Evolutionary conservation across 2,797 vertebrate genomes (phyloP).

Genomic region (Pangasius krempfi): DNA sequence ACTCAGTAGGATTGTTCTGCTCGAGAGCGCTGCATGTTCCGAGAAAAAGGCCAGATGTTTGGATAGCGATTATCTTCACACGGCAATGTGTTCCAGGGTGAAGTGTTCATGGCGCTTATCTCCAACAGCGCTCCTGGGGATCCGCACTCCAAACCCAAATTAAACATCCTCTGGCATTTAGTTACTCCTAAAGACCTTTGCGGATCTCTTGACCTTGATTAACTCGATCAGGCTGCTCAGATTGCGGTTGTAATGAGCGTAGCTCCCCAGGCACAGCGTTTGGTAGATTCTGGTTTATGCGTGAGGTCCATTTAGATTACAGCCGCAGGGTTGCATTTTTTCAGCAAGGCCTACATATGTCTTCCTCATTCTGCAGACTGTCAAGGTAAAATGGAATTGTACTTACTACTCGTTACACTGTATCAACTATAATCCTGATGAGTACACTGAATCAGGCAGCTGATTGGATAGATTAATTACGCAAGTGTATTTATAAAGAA

Average conservation of each 20-base stretch:
- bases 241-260: not conserved
- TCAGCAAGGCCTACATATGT: not conserved
- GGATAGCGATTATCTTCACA: slow-evolving; percentile 21
- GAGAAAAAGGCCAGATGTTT: slow-evolving; percentile 30
- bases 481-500: not conserved
- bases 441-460: not conserved
- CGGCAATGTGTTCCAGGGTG: not conserved
- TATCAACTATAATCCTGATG: not conserved
- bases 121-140: not conserved
- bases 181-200: slow-evolving; percentile 5
- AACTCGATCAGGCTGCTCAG: not conserved
- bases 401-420: not conserved
- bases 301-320: not conserved
- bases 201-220: slow-evolving; percentile 16
- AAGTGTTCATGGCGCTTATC: not conserved
- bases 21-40: not conserved
- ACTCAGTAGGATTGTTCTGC: not conserved
- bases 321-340: not conserved
- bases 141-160: not conserved
- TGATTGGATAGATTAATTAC: not conserved
- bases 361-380: not conserved
- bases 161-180: slow-evolving; percentile 3
- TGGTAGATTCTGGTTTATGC: not conserved
- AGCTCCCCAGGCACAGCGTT: not conserved
- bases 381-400: not conserved